Evolutionary conservation across 2,888 invertebrate species (phyloP), one percentile per base, ranked within the genome.

Genomic region (Drosophila heteroneura): DNA sequence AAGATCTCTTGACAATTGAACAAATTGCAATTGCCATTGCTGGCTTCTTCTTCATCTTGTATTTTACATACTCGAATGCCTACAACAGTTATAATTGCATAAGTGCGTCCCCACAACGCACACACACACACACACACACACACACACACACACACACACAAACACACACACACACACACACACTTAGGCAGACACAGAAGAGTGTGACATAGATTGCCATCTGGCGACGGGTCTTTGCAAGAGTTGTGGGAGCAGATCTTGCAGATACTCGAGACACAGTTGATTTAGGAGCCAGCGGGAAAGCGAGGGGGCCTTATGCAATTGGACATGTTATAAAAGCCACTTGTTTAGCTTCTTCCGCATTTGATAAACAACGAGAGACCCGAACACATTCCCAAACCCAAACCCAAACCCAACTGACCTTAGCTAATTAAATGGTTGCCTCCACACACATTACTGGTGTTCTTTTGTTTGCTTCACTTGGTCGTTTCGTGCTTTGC

Each of bases 51-150:
- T 58, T 62, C 51, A 30, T 75, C 58, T 53, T 67, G 58, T 78
- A 49, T 67, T 81, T 81, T 71, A 76, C 74, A 79, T 79, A 79
- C 80, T 74, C 80, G 74, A 80, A 79, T 82, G 82, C 76, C 83
- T 75, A 75, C 85, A 87, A 70, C 85, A 87, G 88, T 85, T 85
- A 82, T 87, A 85, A 85, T 86, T 89, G 82, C 82, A 89, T 82
- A 85, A 85, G 85, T 85, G 85, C 86, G 87, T 80, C 69, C 59
- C 52, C 67, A 51, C 60, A 49, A 49, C 70, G 39, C 65, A 57
- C 37, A 61, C n/a, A 33, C 26, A 59, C 26, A 51, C 32, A n/a
- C 9, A 39, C 44, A 61, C 33, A 44, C 49, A 49, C 41, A 58
- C 19, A 35, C 37, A 26, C 19, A 49, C 35, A 19, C 6, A 32